Conservation (phyloP, 64 coral and sea anemone genomes). For the Trachythela sp. region DNA sequence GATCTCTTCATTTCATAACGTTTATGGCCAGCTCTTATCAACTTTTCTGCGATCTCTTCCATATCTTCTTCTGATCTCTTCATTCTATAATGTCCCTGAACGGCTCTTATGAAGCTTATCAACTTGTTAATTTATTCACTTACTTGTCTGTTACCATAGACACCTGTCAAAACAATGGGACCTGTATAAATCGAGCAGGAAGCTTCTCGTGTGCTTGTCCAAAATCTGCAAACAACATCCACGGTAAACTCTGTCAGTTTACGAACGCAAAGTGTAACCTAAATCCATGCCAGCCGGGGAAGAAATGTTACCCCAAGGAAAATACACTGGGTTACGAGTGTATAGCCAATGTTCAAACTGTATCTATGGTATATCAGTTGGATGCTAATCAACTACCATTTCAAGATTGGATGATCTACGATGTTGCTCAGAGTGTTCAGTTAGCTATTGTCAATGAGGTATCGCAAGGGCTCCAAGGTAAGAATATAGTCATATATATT, state of each 20-base stretch:
- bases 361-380: not conserved
- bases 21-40: too few species aligned
- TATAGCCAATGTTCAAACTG: not conserved
- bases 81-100: not conserved
- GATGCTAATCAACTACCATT: not conserved
- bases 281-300: not conserved
- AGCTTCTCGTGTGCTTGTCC: not conserved
- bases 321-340: not conserved
- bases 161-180: not conserved
- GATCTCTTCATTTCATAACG: too few species aligned
- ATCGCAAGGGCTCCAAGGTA: not conserved
- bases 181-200: not conserved
- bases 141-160: not conserved
- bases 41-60: too few species aligned
- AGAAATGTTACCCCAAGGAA: not conserved
- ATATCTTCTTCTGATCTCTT: too few species aligned
- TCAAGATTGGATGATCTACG: not conserved
- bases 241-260: not conserved
- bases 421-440: not conserved
- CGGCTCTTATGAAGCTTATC: not conserved
- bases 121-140: not conserved
- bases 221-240: not conserved
- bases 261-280: not conserved
- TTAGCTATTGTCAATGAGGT: not conserved
- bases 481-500: not conserved